phyloP scores from a whole-genome alignment of 2,888 invertebrate genomes.

The Smittia sp. region DNA sequence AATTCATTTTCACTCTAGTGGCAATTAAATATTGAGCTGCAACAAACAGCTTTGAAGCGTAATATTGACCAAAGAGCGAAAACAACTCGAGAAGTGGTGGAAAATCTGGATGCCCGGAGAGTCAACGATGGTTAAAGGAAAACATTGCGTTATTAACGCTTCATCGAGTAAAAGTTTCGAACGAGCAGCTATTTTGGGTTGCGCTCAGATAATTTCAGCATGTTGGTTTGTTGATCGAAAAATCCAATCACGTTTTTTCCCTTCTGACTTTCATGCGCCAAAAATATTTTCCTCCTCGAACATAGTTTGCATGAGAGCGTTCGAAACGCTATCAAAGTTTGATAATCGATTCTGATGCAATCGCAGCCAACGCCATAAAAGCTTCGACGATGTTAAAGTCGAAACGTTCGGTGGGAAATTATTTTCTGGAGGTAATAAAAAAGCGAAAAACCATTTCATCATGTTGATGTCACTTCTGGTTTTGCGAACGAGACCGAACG shows the following conservation, averaged over 20 bases:
- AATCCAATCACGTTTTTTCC: constrained; percentile 38
- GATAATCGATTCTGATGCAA: constrained; percentile 23
- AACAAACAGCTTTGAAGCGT: constrained; percentile 15
- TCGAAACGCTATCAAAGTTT: background rate
- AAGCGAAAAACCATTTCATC: constrained; percentile 2
- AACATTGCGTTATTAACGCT: constrained; percentile 1
- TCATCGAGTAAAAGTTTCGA: background rate
- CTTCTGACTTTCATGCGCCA: constrained; percentile 13
- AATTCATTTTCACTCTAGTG: background rate
- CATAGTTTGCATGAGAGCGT: background rate
- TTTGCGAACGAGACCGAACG: too few species aligned
- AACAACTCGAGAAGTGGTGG: background rate
- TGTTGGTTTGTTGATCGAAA: constrained; percentile 20
- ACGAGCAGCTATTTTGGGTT: background rate
- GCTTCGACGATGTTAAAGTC: background rate
- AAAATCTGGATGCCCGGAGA: background rate
- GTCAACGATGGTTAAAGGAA: background rate
- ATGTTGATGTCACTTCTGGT: background rate
- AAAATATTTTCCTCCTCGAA: background rate
- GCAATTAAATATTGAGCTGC: constrained; percentile 9
- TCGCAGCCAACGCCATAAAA: background rate
- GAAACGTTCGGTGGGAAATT: background rate
- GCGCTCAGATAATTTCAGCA: constrained; percentile 8
- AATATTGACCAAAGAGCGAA: constrained; percentile 2
- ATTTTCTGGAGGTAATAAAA: background rate